Percentiles rank a stretch among this genome's conserved stretches.
phyloP scores from a whole-genome alignment of 2,888 invertebrate species.

The Coelinius sp. region DNA sequence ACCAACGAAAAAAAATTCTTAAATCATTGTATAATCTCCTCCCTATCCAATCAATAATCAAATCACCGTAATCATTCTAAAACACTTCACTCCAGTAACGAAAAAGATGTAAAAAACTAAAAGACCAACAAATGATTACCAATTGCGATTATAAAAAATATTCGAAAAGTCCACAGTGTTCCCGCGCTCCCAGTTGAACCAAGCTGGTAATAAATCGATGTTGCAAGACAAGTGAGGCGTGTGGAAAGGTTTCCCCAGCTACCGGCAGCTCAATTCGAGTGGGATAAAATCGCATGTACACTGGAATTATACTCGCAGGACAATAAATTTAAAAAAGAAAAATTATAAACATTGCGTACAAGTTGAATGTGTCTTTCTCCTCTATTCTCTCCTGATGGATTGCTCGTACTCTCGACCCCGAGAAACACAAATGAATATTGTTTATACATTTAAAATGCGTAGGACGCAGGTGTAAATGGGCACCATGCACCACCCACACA shows the following conservation, averaged over 20 bases:
- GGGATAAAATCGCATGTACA: slow-evolving; percentile 2
- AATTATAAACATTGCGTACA: background rate
- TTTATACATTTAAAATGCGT: slow-evolving; percentile 26
- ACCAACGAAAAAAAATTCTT: too few relatives aligned
- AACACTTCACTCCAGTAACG: background rate
- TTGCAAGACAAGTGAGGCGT: slow-evolving; percentile 38
- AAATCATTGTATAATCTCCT: too few relatives aligned
- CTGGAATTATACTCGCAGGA: background rate
- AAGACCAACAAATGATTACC: background rate
- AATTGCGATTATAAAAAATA: background rate
- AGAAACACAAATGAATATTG: slow-evolving; percentile 1
- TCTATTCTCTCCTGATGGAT: background rate
- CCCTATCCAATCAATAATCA: too few relatives aligned
- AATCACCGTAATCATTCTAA: too few relatives aligned
- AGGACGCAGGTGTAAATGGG: slow-evolving; percentile 48
- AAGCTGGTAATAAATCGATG: slow-evolving; percentile 40
- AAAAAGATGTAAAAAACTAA: background rate
- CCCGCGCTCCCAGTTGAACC: slow-evolving; percentile 28
- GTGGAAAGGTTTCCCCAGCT: background rate
- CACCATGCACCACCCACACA: slow-evolving; percentile 43
- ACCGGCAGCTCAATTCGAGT: slow-evolving; percentile 8
- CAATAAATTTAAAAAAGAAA: background rate
- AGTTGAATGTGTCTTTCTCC: background rate
- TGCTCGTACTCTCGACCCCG: background rate
- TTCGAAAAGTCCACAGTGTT: slow-evolving; percentile 13